Conservation (phyloP, 23 tunicate species). For the Diplosoma virens region DNA sequence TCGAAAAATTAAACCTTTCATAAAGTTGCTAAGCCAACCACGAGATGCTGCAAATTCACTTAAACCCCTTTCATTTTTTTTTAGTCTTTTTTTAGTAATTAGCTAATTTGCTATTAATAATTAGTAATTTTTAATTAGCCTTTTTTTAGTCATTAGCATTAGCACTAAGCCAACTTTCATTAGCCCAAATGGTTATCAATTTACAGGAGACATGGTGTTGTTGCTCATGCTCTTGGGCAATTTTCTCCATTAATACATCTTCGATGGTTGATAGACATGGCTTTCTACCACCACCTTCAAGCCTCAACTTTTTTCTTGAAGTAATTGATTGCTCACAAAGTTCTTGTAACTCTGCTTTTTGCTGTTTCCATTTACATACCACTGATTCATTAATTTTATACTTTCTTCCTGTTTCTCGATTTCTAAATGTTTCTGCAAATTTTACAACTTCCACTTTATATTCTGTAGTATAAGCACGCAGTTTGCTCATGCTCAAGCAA, state of each 20-base stretch:
- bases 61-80: too few relatives aligned
- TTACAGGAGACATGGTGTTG: neutral
- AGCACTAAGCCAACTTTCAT: neutral
- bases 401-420: conserved; percentile 22
- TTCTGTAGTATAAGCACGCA: conserved; percentile 13
- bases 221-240: conserved; percentile 8
- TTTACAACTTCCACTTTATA: conserved; percentile 11
- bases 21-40: too few relatives aligned
- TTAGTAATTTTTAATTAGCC: too few relatives aligned
- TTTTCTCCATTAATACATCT: conserved; percentile 10
- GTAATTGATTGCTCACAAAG: conserved; percentile 16
- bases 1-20: too few relatives aligned
- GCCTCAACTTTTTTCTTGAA: conserved; percentile 12
- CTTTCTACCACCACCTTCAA: conserved; percentile 17
- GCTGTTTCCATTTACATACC: conserved; percentile 20
- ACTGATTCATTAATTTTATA: neutral
- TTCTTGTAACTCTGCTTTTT: conserved; percentile 18
- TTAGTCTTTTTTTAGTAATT: too few relatives aligned
- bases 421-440: neutral
- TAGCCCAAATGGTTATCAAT: neutral
- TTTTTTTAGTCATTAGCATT: too few relatives aligned
- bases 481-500: conserved; percentile 17
- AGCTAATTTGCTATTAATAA: too few relatives aligned
- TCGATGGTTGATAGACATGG: conserved; percentile 22
- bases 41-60: too few relatives aligned